A percentile compares a stretch with the other conserved stretches of the same genome.
phyloP scores from a whole-genome alignment of 1,140 invertebrate species.

The Melitaea cinxia region DNA sequence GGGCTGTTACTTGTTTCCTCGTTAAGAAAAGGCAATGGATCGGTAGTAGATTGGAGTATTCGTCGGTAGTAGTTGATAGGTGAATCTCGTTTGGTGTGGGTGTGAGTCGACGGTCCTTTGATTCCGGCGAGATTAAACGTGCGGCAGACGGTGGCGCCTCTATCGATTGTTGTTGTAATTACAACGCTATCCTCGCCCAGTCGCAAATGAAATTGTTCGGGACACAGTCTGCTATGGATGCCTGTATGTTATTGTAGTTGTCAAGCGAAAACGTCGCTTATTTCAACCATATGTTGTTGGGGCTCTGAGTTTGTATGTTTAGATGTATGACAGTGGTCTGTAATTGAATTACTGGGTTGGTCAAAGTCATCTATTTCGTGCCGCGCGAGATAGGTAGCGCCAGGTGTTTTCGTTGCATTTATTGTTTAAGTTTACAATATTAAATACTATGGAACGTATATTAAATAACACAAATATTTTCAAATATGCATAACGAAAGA shows the following conservation, averaged over 20 bases:
- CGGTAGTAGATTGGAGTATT: constrained; percentile 16
- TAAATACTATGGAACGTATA: neutral
- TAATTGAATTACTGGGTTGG: constrained; percentile 34
- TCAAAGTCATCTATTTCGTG: constrained; percentile 15
- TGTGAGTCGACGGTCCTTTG: constrained; percentile 79
- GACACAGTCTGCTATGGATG: constrained; percentile 74
- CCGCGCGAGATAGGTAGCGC: constrained; percentile 9
- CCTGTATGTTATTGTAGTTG: constrained; percentile 70
- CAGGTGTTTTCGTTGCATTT: constrained; percentile 12
- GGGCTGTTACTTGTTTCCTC: neutral
- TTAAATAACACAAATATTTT: too few species aligned
- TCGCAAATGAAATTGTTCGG: constrained; percentile 82
- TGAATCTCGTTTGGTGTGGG: constrained; percentile 61
- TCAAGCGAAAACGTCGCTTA: constrained; percentile 39
- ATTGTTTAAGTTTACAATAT: neutral
- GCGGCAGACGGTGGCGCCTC: constrained; percentile 80
- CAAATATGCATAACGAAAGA: neutral
- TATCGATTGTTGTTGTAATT: constrained; percentile 82
- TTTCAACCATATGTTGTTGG: constrained; percentile 41
- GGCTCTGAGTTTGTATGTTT: constrained; percentile 35
- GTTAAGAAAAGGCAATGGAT: constrained; percentile 46
- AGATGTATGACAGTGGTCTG: constrained; percentile 27
- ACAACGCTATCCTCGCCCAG: constrained; percentile 79
- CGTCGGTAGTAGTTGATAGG: constrained; percentile 45
- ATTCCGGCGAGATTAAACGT: constrained; percentile 81